A percentile compares a stretch with the other conserved stretches of the same genome.
Evolutionary conservation across 2,888 invertebrate species (phyloP).

Genomic region (Leptothorax acervorum): DNA sequence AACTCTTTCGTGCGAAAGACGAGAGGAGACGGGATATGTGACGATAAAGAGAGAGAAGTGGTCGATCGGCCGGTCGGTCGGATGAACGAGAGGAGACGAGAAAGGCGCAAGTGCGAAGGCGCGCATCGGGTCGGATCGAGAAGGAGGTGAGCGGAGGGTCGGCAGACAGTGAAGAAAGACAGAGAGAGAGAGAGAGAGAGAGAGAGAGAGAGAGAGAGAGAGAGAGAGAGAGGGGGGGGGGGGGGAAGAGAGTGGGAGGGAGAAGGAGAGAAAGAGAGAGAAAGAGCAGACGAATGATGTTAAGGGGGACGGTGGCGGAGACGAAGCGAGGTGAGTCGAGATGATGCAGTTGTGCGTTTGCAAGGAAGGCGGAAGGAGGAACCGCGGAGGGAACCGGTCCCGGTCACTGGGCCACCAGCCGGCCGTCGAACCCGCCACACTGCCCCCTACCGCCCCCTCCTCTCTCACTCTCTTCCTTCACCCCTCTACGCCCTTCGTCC

Average conservation of each 20-base stretch:
- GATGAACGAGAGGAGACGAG: slow-evolving; percentile 52
- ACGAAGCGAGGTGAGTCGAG: slow-evolving; percentile 74
- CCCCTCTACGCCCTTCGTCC: slow-evolving; percentile 62
- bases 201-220: slow-evolving; percentile 51
- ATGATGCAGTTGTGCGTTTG: slow-evolving; percentile 86
- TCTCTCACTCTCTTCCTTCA: slow-evolving; percentile 65
- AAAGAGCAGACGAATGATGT: slow-evolving; percentile 38
- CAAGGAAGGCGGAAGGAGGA: slow-evolving; percentile 86
- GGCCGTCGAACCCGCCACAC: slow-evolving; percentile 85
- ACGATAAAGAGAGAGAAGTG: slow-evolving; percentile 54
- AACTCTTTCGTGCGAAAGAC: slow-evolving; percentile 64
- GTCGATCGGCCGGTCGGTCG: slow-evolving; percentile 57
- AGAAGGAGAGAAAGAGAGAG: slow-evolving; percentile 54
- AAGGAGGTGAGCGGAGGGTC: slow-evolving; percentile 56
- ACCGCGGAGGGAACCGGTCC: slow-evolving; percentile 85
- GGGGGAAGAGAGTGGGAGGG: slow-evolving; percentile 49
- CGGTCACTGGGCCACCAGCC: slow-evolving; percentile 86
- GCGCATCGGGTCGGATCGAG: slow-evolving; percentile 59
- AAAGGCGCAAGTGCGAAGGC: slow-evolving; percentile 61
- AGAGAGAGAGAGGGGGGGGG: slow-evolving; percentile 29
- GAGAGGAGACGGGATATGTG: slow-evolving; percentile 49
- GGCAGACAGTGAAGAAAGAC: slow-evolving; percentile 53
- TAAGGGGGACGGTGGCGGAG: slow-evolving; percentile 38
- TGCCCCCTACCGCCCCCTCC: slow-evolving; percentile 80
- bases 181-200: not conserved